Conservation (phyloP, 30 jellyfish, hydroid and myxozoan species). For the Turritopsis rubra region DNA sequence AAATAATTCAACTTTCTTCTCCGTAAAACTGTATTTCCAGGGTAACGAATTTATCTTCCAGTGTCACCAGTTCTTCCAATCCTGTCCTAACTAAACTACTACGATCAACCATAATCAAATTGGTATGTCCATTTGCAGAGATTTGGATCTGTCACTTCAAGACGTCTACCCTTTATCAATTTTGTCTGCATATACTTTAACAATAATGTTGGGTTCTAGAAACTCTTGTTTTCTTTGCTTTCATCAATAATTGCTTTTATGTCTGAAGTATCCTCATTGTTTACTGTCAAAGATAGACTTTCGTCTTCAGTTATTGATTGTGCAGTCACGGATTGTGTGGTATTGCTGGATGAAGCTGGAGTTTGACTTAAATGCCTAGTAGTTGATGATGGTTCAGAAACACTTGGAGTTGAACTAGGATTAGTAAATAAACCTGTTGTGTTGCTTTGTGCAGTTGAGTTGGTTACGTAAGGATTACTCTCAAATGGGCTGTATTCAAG, state of each 20-base stretch:
- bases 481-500: neutral
- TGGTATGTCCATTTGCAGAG: constrained; percentile 16
- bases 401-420: neutral
- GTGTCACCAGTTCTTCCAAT: constrained; percentile 32
- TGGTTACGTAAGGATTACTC: neutral
- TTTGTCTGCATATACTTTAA: constrained; percentile 4
- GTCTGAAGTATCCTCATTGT: neutral
- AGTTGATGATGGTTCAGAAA: neutral
- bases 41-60: constrained; percentile 24
- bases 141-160: constrained; percentile 16
- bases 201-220: constrained; percentile 11
- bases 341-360: neutral
- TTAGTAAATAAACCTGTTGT: neutral
- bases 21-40: constrained; percentile 37
- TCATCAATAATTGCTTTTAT: neutral
- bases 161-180: constrained; percentile 16
- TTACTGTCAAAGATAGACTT: neutral
- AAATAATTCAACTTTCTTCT: constrained; percentile 14
- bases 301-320: neutral
- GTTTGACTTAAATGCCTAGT: neutral
- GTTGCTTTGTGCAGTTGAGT: neutral
- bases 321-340: neutral
- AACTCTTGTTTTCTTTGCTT: neutral
- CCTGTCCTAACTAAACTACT: constrained; percentile 18
- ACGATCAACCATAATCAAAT: constrained; percentile 39